A percentile compares a stretch with the other conserved stretches of the same genome.
phyloP scores from a whole-genome alignment of 2,888 invertebrate species.

The Aphodius granarius region DNA sequence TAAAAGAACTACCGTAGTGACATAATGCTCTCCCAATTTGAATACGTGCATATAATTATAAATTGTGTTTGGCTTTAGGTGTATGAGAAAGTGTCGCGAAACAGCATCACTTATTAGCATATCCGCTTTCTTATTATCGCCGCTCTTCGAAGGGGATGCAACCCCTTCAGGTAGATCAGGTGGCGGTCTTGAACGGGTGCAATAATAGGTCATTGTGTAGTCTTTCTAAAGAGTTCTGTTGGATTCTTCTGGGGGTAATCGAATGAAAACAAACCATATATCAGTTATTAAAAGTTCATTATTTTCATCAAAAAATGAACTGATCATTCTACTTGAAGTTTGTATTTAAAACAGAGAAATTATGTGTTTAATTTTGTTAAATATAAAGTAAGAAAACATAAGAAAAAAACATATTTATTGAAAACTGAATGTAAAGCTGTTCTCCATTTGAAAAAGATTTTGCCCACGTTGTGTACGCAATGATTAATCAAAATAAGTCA shows the following conservation, averaged over 20 bases:
- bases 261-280: background rate
- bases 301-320: background rate
- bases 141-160: background rate
- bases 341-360: too few relatives aligned
- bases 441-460: too few relatives aligned
- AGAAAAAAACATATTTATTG: too few relatives aligned
- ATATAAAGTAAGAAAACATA: too few relatives aligned
- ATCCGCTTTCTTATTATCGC: slow-evolving; percentile 19
- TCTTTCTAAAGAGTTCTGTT: background rate
- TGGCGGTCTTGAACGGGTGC: slow-evolving; percentile 11
- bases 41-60: slow-evolving; percentile 46
- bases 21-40: slow-evolving; percentile 36
- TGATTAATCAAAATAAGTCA: too few relatives aligned
- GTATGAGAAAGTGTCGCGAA: slow-evolving; percentile 44
- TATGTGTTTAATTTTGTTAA: too few relatives aligned
- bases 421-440: too few relatives aligned
- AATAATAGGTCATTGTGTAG: background rate
- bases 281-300: background rate
- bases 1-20: slow-evolving; percentile 30
- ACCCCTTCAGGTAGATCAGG: slow-evolving; percentile 35
- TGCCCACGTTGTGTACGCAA: too few relatives aligned
- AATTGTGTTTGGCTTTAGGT: slow-evolving; percentile 25
- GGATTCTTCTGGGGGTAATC: background rate
- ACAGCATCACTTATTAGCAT: slow-evolving; percentile 38
- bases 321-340: too few relatives aligned